phyloP scores from a whole-genome alignment of 2,113 vertebrate genomes.

The Strix aluco region DNA sequence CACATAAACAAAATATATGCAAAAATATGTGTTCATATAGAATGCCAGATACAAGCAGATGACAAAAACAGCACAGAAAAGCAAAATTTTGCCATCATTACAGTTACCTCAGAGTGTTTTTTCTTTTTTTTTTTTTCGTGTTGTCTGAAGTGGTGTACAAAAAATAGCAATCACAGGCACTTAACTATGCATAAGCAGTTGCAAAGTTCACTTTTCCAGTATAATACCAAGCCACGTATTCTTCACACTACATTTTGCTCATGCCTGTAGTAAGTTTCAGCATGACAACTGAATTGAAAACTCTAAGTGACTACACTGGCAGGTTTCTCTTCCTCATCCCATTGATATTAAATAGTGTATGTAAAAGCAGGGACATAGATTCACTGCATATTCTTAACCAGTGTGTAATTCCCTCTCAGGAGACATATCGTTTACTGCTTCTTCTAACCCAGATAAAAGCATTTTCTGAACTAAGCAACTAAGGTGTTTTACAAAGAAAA shows the following conservation, averaged over 20 bases:
- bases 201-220: conserved; percentile 58
- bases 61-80: conserved; percentile 55
- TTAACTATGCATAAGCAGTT: conserved; percentile 59
- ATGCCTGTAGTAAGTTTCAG: conserved; percentile 21
- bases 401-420: neutral
- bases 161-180: neutral
- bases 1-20: conserved; percentile 78
- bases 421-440: neutral
- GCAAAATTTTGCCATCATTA: neutral
- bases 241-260: conserved; percentile 15
- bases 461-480: neutral
- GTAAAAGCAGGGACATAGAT: neutral
- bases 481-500: neutral
- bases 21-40: conserved; percentile 67
- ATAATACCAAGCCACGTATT: neutral
- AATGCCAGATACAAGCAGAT: conserved; percentile 52
- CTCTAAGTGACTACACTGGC: conserved; percentile 27
- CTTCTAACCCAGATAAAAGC: neutral
- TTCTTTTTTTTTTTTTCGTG: conserved; percentile 32
- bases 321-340: neutral
- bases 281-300: conserved; percentile 42
- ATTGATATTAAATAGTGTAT: neutral
- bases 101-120: neutral
- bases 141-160: neutral
- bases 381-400: neutral